Evolutionary conservation across 92 coral and sea anemone species (phyloP).

Genomic region (Hydrozoanthus gracilis): DNA sequence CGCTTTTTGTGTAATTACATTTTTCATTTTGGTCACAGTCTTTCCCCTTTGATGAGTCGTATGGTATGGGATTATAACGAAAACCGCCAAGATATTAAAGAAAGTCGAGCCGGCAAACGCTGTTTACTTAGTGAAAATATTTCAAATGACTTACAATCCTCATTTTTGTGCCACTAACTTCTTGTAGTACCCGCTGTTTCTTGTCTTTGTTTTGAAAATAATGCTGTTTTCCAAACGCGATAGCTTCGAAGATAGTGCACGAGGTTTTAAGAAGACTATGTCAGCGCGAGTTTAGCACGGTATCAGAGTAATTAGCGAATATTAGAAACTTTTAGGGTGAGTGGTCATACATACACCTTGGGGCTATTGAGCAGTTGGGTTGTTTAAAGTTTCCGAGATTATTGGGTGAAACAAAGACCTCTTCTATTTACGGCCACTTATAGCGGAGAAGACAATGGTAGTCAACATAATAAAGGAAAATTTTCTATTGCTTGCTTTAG

Average conservation of each 20-base stretch:
- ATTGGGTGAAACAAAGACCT: constrained; percentile 29
- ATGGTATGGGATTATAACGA: constrained; percentile 81
- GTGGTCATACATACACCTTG: constrained; percentile 32
- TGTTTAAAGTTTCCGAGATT: constrained; percentile 53
- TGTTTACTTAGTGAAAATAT: constrained; percentile 85
- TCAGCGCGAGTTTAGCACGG: constrained; percentile 28
- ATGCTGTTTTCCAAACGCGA: constrained; percentile 19
- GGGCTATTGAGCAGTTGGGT: constrained; percentile 36
- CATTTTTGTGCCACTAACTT: constrained; percentile 57
- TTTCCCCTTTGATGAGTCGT: constrained; percentile 72
- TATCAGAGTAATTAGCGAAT: constrained; percentile 38
- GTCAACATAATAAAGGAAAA: constrained; percentile 27
- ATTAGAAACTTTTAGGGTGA: constrained; percentile 37
- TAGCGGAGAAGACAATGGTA: constrained; percentile 14
- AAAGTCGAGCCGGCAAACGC: constrained; percentile 62
- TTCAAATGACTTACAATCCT: constrained; percentile 83
- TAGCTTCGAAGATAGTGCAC: constrained; percentile 17
- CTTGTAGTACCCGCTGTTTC: background rate
- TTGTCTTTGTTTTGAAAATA: constrained; percentile 29
- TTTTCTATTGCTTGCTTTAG: constrained; percentile 37
- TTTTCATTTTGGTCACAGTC: constrained; percentile 84
- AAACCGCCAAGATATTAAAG: constrained; percentile 87
- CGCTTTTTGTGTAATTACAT: constrained; percentile 79
- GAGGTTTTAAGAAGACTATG: constrained; percentile 16
- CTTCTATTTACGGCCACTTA: constrained; percentile 35